These are phyloP conservation scores for Psittacula cyanocephala DNA, from an alignment of 2,113 vertebrate species.

Conservation along the genomic window DNA sequence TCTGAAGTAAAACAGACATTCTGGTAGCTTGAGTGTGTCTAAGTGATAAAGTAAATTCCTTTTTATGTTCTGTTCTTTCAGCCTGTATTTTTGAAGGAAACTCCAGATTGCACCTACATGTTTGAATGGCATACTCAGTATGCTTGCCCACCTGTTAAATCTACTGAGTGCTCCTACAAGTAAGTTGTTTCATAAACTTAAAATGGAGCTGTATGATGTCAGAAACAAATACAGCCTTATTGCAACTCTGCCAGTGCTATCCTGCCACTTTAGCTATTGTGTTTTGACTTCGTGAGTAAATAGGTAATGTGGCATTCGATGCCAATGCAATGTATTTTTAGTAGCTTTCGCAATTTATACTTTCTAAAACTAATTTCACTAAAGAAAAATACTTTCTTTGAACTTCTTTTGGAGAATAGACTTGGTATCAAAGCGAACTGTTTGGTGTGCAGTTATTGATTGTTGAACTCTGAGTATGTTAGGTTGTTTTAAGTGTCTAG, in stretches of 20 bases:
- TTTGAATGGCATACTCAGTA: slow-evolving; percentile 90
- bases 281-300: background rate
- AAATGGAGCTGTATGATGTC: background rate
- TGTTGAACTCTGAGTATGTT: background rate
- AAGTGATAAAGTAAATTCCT: background rate
- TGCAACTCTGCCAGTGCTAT: background rate
- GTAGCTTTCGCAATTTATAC: background rate
- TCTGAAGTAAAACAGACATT: background rate
- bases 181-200: slow-evolving; percentile 58
- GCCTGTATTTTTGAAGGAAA: slow-evolving; percentile 90
- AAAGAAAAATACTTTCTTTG: background rate
- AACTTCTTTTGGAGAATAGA: background rate
- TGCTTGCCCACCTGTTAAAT: slow-evolving; percentile 86
- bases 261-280: background rate
- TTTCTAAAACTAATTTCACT: background rate
- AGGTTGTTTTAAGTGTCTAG: background rate
- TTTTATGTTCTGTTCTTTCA: background rate
- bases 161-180: slow-evolving; percentile 89
- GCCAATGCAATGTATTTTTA: background rate
- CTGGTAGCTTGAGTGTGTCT: background rate
- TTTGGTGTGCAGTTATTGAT: background rate
- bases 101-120: slow-evolving; percentile 90
- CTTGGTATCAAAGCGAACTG: background rate
- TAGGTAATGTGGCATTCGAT: background rate
- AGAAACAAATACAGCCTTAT: background rate